Conservation (phyloP, 2,797 vertebrate genomes). For the Hylomyscus alleni region DNA sequence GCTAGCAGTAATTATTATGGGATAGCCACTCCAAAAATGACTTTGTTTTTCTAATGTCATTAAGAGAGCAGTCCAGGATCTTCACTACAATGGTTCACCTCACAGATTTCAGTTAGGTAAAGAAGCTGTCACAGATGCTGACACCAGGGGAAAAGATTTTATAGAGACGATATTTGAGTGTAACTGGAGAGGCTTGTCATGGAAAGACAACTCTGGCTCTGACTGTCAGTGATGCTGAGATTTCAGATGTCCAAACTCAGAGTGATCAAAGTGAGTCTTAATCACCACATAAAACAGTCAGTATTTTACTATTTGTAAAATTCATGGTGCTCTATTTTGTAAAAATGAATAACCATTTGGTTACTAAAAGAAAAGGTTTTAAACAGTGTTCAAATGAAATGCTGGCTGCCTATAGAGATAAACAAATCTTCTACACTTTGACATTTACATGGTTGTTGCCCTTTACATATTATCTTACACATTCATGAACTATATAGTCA, state of each 20-base stretch:
- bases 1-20: constrained; percentile 19
- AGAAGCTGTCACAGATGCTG: constrained; percentile 18
- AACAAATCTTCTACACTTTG: constrained; percentile 9
- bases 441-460: not conserved
- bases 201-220: not conserved
- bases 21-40: constrained; percentile 8
- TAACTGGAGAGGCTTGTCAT: not conserved
- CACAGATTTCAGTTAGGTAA: constrained; percentile 4
- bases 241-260: constrained; percentile 2
- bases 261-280: constrained; percentile 16
- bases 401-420: not conserved
- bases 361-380: constrained; percentile 34
- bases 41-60: not conserved
- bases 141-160: constrained; percentile 20
- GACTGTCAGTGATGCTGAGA: constrained; percentile 25
- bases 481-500: not conserved
- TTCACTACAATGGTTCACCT: constrained; percentile 3
- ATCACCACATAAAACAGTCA: constrained; percentile 18
- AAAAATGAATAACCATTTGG: not conserved
- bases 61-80: constrained; percentile 38
- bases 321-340: not conserved
- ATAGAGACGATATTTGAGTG: not conserved
- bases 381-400: not conserved
- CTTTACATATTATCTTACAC: not conserved
- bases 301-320: constrained; percentile 57